Base-by-base conservation (phyloP, 1,140 invertebrate species). In the Drosophila hydei region DNA sequence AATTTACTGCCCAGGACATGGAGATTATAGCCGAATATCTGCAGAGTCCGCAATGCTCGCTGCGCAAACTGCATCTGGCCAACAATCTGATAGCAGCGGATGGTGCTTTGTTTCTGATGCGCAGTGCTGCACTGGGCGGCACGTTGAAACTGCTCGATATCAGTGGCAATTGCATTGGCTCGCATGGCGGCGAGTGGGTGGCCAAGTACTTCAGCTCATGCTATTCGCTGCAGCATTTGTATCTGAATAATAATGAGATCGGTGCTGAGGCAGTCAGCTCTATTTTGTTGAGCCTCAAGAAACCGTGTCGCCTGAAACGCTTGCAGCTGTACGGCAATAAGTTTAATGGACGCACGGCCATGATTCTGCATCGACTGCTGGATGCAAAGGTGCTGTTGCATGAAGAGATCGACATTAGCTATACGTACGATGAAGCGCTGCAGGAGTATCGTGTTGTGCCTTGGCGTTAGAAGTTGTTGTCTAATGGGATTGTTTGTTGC, bases 1-100 rank as follows among this genome's bases (percentile, higher is more conserved):
- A 89, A 11, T 42, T 91, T 8, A 59, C 54, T 1, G 77, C 75
- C 4, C 75, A 79, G 43, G 90, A 91, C 33, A 89, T 91, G 87
- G 54, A 83, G 45, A 50, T 62, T 6, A 63, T 91, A 18, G 72
- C 58, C 2, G 90, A 91, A 9, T 75, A 91, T 62, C 18, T 91
- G 27, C 11, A 18, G 4, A 14, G 11, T 0, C 1, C n/a, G 0
- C 25, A 40, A 0, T 72, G 75, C 3, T 14, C 23, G 18, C 16
- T 91, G 38, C 54, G 40, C 0, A 54, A 58, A 14, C 71, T 91
- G 0, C 58, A 61, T 23, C 42, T 91, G n/a, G 61, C 73, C 23
- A 54, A 51, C 51, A 91, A 91, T 55, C 40, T 19, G 5, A 90
- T 91, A 18, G 56, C 71, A 0, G 5, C 77, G 30, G 77, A 91